Evolutionary conservation across 2,888 invertebrate genomes (phyloP).

Genomic region (Oasisia sp.): DNA sequence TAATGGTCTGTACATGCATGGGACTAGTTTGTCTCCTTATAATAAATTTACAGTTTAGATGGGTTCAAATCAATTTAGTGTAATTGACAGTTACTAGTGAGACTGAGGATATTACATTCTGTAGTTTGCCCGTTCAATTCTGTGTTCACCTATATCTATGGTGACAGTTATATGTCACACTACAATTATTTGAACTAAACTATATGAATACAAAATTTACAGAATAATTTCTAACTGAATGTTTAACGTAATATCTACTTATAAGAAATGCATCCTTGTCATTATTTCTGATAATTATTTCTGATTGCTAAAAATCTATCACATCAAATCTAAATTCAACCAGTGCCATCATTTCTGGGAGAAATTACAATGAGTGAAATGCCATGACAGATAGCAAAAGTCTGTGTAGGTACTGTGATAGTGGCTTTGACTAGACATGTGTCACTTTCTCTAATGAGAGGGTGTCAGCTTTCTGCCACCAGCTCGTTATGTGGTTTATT

Average conservation of each 20-base stretch:
- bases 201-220: neutral
- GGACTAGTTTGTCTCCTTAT: neutral
- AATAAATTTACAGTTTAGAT: neutral
- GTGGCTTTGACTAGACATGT: neutral
- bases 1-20: neutral
- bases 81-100: neutral
- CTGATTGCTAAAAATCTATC: neutral
- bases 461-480: neutral
- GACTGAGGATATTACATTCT: neutral
- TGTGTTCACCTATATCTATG: neutral
- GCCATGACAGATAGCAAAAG: neutral
- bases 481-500: constrained; percentile 2
- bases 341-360: neutral
- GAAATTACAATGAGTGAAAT: neutral
- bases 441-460: neutral
- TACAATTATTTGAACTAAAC: neutral
- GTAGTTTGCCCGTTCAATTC: neutral
- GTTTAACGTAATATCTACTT: neutral
- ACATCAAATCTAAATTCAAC: neutral
- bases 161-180: no score
- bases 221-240: neutral
- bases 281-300: neutral
- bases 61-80: neutral
- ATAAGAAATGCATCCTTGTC: neutral
- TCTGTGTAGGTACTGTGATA: neutral